Evolutionary conservation across 2,113 vertebrate species (phyloP), one percentile per base, ranked within the genome.

Genomic region (Brachyhypopomus occidentalis): DNA sequence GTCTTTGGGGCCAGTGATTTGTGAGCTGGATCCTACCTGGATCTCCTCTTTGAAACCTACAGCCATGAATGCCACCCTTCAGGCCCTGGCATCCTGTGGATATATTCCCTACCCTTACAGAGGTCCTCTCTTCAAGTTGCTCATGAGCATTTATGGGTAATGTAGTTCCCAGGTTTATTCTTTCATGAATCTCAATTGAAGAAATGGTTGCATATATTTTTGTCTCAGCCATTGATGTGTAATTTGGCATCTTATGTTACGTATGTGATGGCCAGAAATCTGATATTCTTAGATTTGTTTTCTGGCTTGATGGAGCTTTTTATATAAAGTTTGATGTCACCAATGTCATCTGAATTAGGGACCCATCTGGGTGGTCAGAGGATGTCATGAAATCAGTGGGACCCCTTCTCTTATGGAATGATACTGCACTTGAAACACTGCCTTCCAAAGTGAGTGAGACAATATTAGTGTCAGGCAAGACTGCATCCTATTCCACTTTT

Each of bases 141-240:
- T 93, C 80, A 82, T 11, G 0, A 9, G 86, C n/a, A 85, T 55
- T 0, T 92, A 89, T 72, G 90, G 93, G 93, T 94, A 88, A 27
- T 83, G 72, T 30, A 22, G 23, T 55, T 25, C 20, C 3, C 62
- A 62, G 14, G 34, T 2, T 76, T 27, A 76, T 48, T 7, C 27
- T 1, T 19, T 48, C 34, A 63, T 23, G 36, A 2, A 14, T 25
- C 34, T 75, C 14, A 16, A 17, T 58, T 7, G 41, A 45, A 45
- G 6, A 8, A 23, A 36, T 5, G 8, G 20, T 58, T 36, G 55
- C 34, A 9, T 58, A 36, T 22, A 38, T 1, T 30, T 30, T 30
- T 30, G 30, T 30, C 30, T 30, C 30, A 30, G 3, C 30, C 30
- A 30, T 30, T 30, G 30, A 30, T 30, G 30, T 30, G 30, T 30